Conservation (phyloP, 1,140 invertebrate genomes). For the Dendroctonus ponderosae region DNA sequence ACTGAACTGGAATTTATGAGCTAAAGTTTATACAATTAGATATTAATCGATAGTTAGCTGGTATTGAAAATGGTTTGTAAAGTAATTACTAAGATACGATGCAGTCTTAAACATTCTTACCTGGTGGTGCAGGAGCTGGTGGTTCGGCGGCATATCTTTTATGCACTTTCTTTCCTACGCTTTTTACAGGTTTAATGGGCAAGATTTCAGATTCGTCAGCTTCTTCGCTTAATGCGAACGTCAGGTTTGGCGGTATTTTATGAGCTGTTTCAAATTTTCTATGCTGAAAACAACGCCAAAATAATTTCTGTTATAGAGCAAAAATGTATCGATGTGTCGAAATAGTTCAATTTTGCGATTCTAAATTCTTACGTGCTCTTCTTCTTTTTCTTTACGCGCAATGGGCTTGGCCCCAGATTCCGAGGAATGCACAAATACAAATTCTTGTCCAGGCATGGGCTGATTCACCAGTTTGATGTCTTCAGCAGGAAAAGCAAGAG, state of each 20-base stretch:
- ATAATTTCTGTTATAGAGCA: too few species aligned
- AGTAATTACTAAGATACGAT: too few species aligned
- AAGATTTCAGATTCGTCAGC: slow-evolving; percentile 33
- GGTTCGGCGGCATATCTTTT: slow-evolving; percentile 41
- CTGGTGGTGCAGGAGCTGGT: slow-evolving; percentile 45
- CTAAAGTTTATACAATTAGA: too few species aligned
- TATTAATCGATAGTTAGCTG: too few species aligned
- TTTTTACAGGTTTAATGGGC: slow-evolving; percentile 25
- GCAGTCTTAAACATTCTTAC: slow-evolving; percentile 8
- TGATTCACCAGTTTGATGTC: slow-evolving; percentile 41
- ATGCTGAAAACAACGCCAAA: not conserved
- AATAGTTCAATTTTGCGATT: not conserved
- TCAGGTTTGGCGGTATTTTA: slow-evolving; percentile 46
- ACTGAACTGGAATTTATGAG: too few species aligned
- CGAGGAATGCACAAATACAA: slow-evolving; percentile 45
- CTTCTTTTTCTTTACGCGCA: slow-evolving; percentile 44
- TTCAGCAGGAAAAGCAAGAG: slow-evolving; percentile 27
- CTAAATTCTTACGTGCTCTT: slow-evolving; percentile 22
- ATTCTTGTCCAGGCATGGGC: slow-evolving; percentile 47
- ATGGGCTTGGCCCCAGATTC: slow-evolving; percentile 40
- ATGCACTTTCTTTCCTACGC: slow-evolving; percentile 33
- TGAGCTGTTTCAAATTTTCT: slow-evolving; percentile 48
- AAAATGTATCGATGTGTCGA: too few species aligned
- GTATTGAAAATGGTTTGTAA: too few species aligned
- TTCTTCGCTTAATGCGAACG: slow-evolving; percentile 39